Evolutionary conservation across 2,888 invertebrate species (phyloP).

Genomic region (Adelphocoris suturalis): DNA sequence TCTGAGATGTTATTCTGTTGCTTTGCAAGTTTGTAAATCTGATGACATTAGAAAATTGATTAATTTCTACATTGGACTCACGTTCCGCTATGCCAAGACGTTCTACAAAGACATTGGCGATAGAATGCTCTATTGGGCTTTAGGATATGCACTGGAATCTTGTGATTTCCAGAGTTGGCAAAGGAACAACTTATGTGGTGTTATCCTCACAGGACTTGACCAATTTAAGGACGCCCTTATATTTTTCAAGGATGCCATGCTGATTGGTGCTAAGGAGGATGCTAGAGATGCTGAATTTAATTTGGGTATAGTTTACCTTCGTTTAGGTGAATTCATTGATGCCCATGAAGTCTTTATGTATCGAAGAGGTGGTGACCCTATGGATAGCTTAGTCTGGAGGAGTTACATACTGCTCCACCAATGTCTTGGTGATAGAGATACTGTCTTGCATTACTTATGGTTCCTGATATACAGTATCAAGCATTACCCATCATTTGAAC

Average conservation of each 20-base stretch:
- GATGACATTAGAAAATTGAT: slow-evolving; percentile 27
- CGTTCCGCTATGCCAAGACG: slow-evolving; percentile 45
- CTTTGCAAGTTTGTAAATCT: slow-evolving; percentile 28
- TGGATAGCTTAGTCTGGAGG: slow-evolving; percentile 62
- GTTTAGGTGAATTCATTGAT: slow-evolving; percentile 59
- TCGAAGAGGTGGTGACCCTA: slow-evolving; percentile 60
- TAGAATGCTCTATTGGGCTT: slow-evolving; percentile 63
- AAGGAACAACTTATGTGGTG: slow-evolving; percentile 63
- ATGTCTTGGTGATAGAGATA: slow-evolving; percentile 53
- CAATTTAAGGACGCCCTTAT: slow-evolving; percentile 33
- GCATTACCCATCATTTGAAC: slow-evolving; percentile 65
- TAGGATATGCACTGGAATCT: slow-evolving; percentile 55
- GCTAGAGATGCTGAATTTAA: slow-evolving; percentile 67
- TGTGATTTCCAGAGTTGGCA: slow-evolving; percentile 63
- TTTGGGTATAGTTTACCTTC: slow-evolving; percentile 51
- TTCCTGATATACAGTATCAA: slow-evolving; percentile 65
- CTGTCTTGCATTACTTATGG: slow-evolving; percentile 58
- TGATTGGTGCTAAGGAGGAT: slow-evolving; percentile 52
- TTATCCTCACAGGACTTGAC: slow-evolving; percentile 48
- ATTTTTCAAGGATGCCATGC: slow-evolving; percentile 64
- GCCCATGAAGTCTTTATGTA: slow-evolving; percentile 62
- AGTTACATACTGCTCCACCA: slow-evolving; percentile 67
- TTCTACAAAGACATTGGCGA: slow-evolving; percentile 65
- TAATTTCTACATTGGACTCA: slow-evolving; percentile 39
- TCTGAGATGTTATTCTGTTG: slow-evolving; percentile 57